Conservation (phyloP, 2,113 vertebrate genomes). For the Silurus glanis region DNA sequence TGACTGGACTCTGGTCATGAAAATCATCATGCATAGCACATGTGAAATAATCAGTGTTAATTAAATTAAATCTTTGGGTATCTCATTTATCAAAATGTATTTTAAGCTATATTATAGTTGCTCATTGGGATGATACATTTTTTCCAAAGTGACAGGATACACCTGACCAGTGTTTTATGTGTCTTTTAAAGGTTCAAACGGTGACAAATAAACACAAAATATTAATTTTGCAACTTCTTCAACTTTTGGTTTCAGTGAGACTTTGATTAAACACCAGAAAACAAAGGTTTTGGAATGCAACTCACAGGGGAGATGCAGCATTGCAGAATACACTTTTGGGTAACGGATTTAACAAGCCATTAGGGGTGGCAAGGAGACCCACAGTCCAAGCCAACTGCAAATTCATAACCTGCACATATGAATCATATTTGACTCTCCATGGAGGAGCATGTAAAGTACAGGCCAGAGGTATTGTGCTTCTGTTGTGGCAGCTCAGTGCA, state of each 20-base stretch:
- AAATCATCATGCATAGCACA: neutral
- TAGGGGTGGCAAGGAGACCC: neutral
- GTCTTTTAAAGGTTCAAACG: neutral
- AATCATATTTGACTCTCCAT: neutral
- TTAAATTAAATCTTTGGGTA: neutral
- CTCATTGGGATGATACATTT: neutral
- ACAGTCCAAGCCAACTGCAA: neutral
- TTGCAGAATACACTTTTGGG: neutral
- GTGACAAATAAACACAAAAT: too few relatives aligned
- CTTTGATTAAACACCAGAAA: neutral
- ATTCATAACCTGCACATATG: neutral
- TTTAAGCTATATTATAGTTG: neutral
- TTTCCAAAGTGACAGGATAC: neutral
- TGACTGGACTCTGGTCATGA: neutral
- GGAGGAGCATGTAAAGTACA: neutral
- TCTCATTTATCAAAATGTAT: neutral
- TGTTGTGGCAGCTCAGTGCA: neutral
- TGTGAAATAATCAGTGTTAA: neutral
- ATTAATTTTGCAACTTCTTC: neutral
- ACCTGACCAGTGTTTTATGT: neutral
- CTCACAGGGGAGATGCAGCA: neutral
- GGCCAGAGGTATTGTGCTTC: neutral
- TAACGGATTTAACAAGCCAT: neutral
- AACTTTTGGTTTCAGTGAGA: neutral
- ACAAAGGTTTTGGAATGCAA: neutral